Base-by-base conservation (phyloP, 2,113 vertebrate species). In the Ornithorhynchus anatinus region DNA sequence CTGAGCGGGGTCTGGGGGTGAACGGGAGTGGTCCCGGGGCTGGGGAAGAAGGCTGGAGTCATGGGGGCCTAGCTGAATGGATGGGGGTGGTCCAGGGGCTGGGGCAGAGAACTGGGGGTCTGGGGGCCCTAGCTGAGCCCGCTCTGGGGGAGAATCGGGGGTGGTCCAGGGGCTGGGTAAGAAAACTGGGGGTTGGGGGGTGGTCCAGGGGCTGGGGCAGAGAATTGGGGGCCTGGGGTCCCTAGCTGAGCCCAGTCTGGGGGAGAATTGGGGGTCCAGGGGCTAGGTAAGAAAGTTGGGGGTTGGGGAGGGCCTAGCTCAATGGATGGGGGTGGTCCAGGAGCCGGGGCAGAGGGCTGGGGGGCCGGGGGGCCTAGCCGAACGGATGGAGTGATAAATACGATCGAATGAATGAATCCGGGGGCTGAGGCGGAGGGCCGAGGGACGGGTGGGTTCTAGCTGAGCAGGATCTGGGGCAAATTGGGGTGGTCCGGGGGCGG, bases 151-250 rank as follows among this genome's bases (percentile, higher is more conserved):
- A 3, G 39, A 17, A 33, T 69, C 9, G 12, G 10, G 31, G 17
- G 40, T 52, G 27, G 79, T 89, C 76, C 88, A 2, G 48, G 84
- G 25, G 69, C 75, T 29, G 59, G 70, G 32, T 62, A 76, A 57
- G 91, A 92, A 90, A 92, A 92, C 38, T 86, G 86, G 22, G 79
- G 75, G 16, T 86, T 87, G 2, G 84, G 87, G 22, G 42, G 19
- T 5, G n/a, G 14, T 44, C 43, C 23, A 22, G n/a, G 9, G 9
- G 7, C 20, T 22, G 23, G 43, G 10, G 23, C 10, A 20, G 23
- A 10, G 20, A 16, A 45, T 13, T 22, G 14, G 8, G 23, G 3
- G 10, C 23, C 2, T 22, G 20, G 20, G n/a, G n/a, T 45, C 40
- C 14, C 3, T 45, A 22, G 14, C n/a, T 45, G n/a, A 20, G 23